Conservation (phyloP, 2,797 vertebrate species). For the Xyrichtys novacula region DNA sequence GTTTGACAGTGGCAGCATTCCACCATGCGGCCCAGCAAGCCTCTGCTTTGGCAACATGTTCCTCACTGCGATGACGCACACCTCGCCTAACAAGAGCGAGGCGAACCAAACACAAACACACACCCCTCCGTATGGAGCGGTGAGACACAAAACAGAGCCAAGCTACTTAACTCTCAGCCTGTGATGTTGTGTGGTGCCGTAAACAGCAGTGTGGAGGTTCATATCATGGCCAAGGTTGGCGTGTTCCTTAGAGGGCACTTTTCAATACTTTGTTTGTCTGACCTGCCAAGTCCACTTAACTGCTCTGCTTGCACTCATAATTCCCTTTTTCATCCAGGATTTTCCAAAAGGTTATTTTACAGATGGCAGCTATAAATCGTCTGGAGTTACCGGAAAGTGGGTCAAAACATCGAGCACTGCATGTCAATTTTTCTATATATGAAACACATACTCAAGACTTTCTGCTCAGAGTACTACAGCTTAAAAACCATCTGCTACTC, state of each 20-base stretch:
- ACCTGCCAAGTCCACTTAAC: conserved; percentile 29
- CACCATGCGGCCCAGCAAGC: conserved; percentile 35
- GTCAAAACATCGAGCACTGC: not conserved
- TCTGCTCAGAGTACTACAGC: not conserved
- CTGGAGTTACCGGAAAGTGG: conserved; percentile 4
- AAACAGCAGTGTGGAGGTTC: conserved; percentile 60
- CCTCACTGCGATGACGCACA: conserved; percentile 65
- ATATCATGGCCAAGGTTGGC: conserved; percentile 61
- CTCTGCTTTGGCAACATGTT: conserved; percentile 78
- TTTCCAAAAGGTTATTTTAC: conserved; percentile 13
- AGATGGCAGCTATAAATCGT: conserved; percentile 29
- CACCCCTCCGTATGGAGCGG: conserved; percentile 25
- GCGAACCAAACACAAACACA: conserved; percentile 58
- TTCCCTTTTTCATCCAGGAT: conserved; percentile 13
- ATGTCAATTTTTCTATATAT: not conserved
- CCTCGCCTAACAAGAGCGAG: conserved; percentile 7
- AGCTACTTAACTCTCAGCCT: conserved; percentile 40
- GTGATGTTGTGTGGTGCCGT: conserved; percentile 51
- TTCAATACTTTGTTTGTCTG: conserved; percentile 47
- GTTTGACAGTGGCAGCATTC: conserved; percentile 54
- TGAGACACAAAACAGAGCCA: conserved; percentile 55
- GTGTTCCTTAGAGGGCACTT: conserved; percentile 44
- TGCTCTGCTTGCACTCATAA: conserved; percentile 19
- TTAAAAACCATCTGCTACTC: not conserved
- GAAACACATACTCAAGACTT: not conserved